Percentiles rank a stretch among this genome's conserved stretches.
These are phyloP conservation scores for Hartigia nigra DNA, from an alignment of 2,888 invertebrate species.

Conservation along the genomic window DNA sequence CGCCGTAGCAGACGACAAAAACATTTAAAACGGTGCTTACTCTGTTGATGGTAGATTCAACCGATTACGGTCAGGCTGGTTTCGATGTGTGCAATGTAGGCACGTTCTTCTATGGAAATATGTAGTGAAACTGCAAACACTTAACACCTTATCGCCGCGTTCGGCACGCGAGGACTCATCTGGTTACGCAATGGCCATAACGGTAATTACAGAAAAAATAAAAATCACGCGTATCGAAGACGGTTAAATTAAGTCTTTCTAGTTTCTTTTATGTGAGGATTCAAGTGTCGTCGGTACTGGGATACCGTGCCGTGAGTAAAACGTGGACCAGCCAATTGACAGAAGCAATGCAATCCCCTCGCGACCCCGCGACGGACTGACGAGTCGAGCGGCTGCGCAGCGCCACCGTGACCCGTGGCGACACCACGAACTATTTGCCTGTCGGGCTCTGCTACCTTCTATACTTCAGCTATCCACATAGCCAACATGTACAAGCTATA, in stretches of 20 bases:
- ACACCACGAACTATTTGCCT: constrained; percentile 51
- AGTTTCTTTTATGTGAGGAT: background rate
- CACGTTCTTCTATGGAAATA: background rate
- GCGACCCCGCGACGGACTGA: constrained; percentile 64
- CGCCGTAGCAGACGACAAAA: background rate
- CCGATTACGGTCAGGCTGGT: background rate
- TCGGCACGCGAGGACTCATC: background rate
- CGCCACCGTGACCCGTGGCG: constrained; percentile 64
- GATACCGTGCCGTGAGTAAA: background rate
- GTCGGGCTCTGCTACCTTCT: background rate
- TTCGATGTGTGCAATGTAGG: background rate
- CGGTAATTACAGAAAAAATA: background rate
- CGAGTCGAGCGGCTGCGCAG: constrained; percentile 55
- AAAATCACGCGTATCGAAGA: background rate
- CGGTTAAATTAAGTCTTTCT: background rate
- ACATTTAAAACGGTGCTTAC: background rate
- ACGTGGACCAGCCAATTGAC: constrained; percentile 22
- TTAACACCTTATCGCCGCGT: background rate
- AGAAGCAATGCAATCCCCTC: constrained; percentile 48
- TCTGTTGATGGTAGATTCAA: background rate
- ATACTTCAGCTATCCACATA: background rate
- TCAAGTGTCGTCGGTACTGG: background rate
- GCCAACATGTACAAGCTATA: background rate
- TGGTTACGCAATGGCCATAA: background rate
- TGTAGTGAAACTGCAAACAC: background rate